Evolutionary conservation across 2,888 invertebrate genomes (phyloP).

Genomic region (Dolichomitus sp.): DNA sequence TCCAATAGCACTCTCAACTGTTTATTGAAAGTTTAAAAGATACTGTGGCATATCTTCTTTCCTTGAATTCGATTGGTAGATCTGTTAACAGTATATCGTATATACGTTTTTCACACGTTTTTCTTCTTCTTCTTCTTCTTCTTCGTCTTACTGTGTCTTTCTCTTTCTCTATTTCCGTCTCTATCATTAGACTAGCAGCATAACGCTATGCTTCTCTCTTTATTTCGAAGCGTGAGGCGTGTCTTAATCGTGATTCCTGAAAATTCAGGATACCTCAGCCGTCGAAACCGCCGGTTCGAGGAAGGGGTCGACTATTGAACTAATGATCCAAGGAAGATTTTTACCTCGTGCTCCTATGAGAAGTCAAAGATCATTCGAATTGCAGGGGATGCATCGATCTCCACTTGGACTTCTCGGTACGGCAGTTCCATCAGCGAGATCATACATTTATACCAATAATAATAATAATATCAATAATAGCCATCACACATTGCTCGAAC

Average conservation of each 20-base stretch:
- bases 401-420: constrained; percentile 78
- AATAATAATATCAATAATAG: constrained; percentile 6
- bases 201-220: constrained; percentile 66
- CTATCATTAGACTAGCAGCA: constrained; percentile 53
- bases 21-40: no score
- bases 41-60: not conserved
- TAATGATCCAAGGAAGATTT: constrained; percentile 72
- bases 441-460: constrained; percentile 1
- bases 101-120: not conserved
- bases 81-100: not conserved
- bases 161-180: constrained; percentile 57
- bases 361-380: constrained; percentile 78
- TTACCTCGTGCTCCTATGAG: constrained; percentile 74
- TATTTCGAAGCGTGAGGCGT: constrained; percentile 68
- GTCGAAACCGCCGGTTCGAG: constrained; percentile 75
- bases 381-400: constrained; percentile 77
- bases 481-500: constrained; percentile 29
- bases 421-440: constrained; percentile 35
- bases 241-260: constrained; percentile 73
- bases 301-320: constrained; percentile 76
- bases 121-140: not conserved
- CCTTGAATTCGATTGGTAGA: not conserved
- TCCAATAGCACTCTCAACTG: not conserved
- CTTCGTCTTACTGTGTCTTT: constrained; percentile 10
- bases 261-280: constrained; percentile 79